Percentiles rank a stretch among this genome's conserved stretches.
These are phyloP conservation scores for Hestina assimilis DNA, from an alignment of 1,140 invertebrate genomes.

Conservation along the genomic window DNA sequence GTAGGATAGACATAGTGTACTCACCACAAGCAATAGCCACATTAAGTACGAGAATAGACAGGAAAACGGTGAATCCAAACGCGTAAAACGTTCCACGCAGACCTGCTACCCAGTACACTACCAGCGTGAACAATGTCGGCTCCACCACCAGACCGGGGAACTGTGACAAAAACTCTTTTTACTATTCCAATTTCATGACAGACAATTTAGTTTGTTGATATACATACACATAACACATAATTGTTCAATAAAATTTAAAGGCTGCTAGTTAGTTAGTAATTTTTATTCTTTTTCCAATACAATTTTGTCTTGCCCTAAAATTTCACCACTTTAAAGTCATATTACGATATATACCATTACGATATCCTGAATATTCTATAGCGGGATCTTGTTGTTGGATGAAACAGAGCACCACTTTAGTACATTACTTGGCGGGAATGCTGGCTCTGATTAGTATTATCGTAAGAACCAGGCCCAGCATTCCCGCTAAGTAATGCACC, in stretches of 20 bases:
- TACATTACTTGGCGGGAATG: constrained; percentile 88
- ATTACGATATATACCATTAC: neutral
- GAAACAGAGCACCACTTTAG: constrained; percentile 8
- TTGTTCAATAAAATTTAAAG: neutral
- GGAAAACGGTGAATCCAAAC: constrained; percentile 83
- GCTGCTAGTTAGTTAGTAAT: no score
- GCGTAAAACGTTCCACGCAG: constrained; percentile 82
- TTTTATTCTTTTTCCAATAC: no score
- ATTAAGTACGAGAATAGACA: constrained; percentile 87
- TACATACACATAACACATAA: no score
- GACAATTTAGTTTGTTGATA: no score
- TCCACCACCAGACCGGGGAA: constrained; percentile 88
- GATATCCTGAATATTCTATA: neutral
- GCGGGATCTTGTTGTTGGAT: neutral
- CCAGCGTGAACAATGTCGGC: constrained; percentile 85
- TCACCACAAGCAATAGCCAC: constrained; percentile 91
- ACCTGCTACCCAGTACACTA: constrained; percentile 89
- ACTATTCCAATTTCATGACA: no score
- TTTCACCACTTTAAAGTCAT: neutral
- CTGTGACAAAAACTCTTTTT: no score
- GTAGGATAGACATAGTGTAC: constrained; percentile 22
- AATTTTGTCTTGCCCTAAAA: neutral
- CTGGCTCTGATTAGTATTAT: constrained; percentile 85
- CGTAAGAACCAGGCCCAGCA: constrained; percentile 84
- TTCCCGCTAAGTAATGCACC: constrained; percentile 86